Evolutionary conservation across 2,888 invertebrate genomes (phyloP), one percentile per base, ranked within the genome.

Genomic region (Phengaris arion): DNA sequence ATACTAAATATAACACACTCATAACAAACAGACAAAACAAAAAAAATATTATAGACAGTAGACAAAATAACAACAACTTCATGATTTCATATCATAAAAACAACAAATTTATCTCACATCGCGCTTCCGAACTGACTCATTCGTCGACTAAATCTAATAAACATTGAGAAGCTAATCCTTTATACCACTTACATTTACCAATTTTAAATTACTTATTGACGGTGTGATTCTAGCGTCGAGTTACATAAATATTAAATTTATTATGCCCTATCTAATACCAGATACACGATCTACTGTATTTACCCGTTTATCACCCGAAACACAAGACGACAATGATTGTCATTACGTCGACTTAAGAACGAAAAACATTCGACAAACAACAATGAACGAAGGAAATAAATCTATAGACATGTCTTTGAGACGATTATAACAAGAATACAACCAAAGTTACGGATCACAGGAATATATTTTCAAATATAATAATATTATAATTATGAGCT

Each of bases 141-240:
- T 89, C 92, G 93, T 93, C 93, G 92, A 93, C 93, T 93, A 93
- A 93, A 91, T 90, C 93, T 93, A 93, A 93, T 80, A 88, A 92
- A 92, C 93, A 93, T 89, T 92, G 93, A 93, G 90, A 93, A 93
- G 93, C 93, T 93, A 93, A 90, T 75, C 52, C 72, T 72, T 85
- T 85, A 87, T 88, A 89, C 85, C 84, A 85, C 86, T 89, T 89
- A 92, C 77, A 85, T 84, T 85, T 88, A 89, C 82, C 82, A 83
- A 83, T 83, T 83, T 82, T 84, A 85, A 84, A 79, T 85, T 83
- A 86, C 87, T 88, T 90, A 89, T 82, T 85, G 83, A 87, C 87
- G 81, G 88, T 82, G 84, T 85, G 85, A 82, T 80, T 82, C 90
- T 92, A 92, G 90, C 89, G 82, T 86, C 87, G 84, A 75, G 51